Conservation (phyloP, 2,113 vertebrate species). For the Antechinus flavipes region DNA sequence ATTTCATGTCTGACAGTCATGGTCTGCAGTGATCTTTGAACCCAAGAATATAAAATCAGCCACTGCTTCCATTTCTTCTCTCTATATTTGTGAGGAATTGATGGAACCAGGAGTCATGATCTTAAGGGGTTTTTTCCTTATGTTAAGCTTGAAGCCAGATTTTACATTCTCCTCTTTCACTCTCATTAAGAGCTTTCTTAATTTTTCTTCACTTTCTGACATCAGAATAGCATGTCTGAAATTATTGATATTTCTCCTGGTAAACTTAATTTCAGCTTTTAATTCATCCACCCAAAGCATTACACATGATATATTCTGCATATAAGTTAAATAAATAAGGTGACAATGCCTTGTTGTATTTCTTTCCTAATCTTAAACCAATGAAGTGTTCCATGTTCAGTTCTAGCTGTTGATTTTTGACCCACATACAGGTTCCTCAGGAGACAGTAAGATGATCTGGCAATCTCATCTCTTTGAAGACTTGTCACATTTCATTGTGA, state of each 20-base stretch:
- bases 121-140: neutral
- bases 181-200: neutral
- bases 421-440: neutral
- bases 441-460: neutral
- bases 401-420: neutral
- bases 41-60: neutral
- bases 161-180: neutral
- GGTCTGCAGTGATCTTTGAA: neutral
- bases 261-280: neutral
- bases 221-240: neutral
- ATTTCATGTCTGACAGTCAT: neutral
- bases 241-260: neutral
- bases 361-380: neutral
- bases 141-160: neutral
- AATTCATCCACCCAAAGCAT: neutral
- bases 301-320: neutral
- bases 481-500: neutral
- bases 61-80: neutral
- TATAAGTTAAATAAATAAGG: neutral
- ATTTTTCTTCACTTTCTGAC: neutral
- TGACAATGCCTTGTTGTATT: neutral
- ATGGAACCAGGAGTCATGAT: neutral
- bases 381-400: neutral
- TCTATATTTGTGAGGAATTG: neutral
- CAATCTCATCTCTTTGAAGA: neutral